Evolutionary conservation across 2,113 vertebrate species (phyloP), one percentile per base, ranked within the genome.

Genomic region (Campylomormyrus tamandua): DNA sequence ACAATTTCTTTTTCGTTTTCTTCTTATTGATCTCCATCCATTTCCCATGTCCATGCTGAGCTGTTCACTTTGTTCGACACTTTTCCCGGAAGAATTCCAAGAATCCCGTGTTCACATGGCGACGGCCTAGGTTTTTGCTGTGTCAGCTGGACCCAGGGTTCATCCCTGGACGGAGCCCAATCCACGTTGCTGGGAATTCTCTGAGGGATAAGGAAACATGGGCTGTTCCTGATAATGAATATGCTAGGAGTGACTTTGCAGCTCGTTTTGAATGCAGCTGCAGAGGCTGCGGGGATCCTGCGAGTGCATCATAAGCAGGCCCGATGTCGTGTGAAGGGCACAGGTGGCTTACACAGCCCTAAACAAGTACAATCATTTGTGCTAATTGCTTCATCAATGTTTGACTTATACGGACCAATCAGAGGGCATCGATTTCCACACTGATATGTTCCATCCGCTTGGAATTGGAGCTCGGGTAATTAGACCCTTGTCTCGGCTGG

Each of bases 371-470:
- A 31, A 87, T 87, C 85, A 53, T 87, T 87, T 87, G 85, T 56
- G 62, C 39, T 66, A 74, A 88, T 66, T 88, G 87, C 87, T 88
- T 74, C 58, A 70, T 53, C 85, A 87, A 87, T 87, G 85, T 87
- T 52, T 39, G 50, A 87, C 85, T 87, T 35, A 87, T 87, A 53
- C 27, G 8, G 85, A 39, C 85, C 85, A 53, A 87, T 87, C 49
- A 87, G 35, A 39, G 50, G 49, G 31, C 85, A 87, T 87, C 11
- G 85, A 87, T 87, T 87, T 56, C 83, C 83, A 48, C 45, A n/a
- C 45, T n/a, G 83, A 84, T 84, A 84, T 21, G 15, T 48, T 48
- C 19, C 83, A 46, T 45, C 45, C 45, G 83, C 39, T 46, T 5
- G 21, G 45, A 84, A 45, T 48, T 8, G 83, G 45, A 42, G 45